Evolutionary conservation across 2,113 vertebrate genomes (phyloP), one percentile per base, ranked within the genome.

Genomic region (Platichthys stellatus): DNA sequence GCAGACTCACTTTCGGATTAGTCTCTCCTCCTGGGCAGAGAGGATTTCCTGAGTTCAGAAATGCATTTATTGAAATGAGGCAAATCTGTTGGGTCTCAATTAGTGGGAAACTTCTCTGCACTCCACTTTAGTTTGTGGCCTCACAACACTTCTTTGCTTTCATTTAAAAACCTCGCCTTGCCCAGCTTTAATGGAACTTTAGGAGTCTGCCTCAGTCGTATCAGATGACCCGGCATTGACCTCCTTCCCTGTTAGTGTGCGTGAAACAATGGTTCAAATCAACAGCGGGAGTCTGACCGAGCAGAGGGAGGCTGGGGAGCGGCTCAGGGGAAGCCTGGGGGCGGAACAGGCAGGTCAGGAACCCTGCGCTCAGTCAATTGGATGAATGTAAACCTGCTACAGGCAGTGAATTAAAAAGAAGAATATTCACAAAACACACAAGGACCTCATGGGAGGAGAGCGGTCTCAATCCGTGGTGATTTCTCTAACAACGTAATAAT

Each of bases 1-100:
- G 23, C 18, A 73, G 62, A 67, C 43, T 62, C 14, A 51, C 38
- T 63, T 14, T 75, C 53, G 62, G 70, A 84, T 76, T 56, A 60
- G 63, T 71, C 21, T 69, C 66, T 56, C 61, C 35, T 67, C 72
- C 65, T 49, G 66, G 62, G 31, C 51, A 66, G 21, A 59, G 2
- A 76, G 3, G 38, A 68, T 49, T 77, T 81, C 40, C 53, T 35
- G 9, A 54, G 56, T 20, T 56, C 54, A 43, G 38, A 72, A 58
- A 81, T 72, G 13, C 74, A 79, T 74, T 79, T 45, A 24, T 63
- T 59, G 35, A 77, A 71, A 76, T 68, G 53, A 57, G n/a, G 28
- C 49, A 74, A 87, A 85, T 87, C 82, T 81, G 67, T 24, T 59
- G 84, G 80, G 80, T 83, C 69, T 78, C 73, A 86, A 87, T 88